Base-by-base conservation (phyloP, 2,113 vertebrate species). In the Nanorana parkeri region DNA sequence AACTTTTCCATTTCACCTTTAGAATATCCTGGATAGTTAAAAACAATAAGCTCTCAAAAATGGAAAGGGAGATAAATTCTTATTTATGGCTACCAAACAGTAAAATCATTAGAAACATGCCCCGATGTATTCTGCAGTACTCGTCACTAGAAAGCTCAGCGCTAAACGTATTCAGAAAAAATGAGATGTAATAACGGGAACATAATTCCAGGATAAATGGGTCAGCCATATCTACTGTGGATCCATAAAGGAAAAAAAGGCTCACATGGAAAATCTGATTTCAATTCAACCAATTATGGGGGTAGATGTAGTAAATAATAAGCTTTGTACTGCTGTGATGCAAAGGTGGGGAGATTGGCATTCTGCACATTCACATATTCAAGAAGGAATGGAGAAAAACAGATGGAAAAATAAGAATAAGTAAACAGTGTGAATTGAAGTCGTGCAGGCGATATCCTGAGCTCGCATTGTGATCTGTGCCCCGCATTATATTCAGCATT, bases 221-320 rank as follows among this genome's bases (percentile, higher is more conserved):
- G 8, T 4, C 8, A 7, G 36, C n/a, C n/a, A 41, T 68, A 21
- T 20, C 29, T 21, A 4, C 16, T 68, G 29, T 8, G 19, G 36
- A n/a, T 51, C 16, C 23, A 47, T 21, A n/a, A 41, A 21, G 67
- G 4, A 68, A 4, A 41, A 47, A 36, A 21, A 41, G 13, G 7
- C 67, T 41, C 67, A 5, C 20, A 68, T 68, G 66, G 1, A n/a
- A 68, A 47, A 21, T 51, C 67, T 68, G 32, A 68, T 68, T 68
- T 23, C 67, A 68, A 51, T 68, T 51, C n/a, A 4, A 11, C 36
- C 67, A 68, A 41, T 68, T 51, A 68, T 41, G 67, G 17, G 26
- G 47, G 29, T 29, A 36, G 17, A 20, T 67, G 67, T 15, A 41
- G 8, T 23, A 63, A 63, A 24, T 63, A 63, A 63, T 24, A 24